Percentiles rank a stretch among this genome's conserved stretches.
These are phyloP conservation scores for Helarctos malayanus DNA, from an alignment of 2,797 vertebrate genomes.

Conservation along the genomic window DNA sequence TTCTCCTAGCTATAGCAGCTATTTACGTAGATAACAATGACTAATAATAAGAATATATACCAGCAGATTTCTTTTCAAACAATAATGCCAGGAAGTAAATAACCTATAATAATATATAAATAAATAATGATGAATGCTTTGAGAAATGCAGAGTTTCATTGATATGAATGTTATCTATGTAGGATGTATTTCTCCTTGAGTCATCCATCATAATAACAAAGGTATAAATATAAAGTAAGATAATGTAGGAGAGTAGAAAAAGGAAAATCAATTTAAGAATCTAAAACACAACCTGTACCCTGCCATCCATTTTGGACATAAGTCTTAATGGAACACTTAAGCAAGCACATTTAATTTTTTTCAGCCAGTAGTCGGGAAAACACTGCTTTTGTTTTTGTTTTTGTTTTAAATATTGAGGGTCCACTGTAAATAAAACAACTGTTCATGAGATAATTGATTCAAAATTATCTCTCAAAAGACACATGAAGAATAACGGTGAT, in stretches of 20 bases:
- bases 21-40: background rate
- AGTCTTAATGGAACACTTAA: background rate
- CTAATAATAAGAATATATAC: background rate
- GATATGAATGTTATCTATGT: background rate
- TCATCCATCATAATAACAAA: background rate
- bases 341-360: background rate
- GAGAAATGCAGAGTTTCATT: background rate
- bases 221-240: background rate
- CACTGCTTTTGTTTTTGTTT: background rate
- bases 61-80: background rate
- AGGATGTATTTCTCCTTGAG: background rate
- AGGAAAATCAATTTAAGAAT: constrained; percentile 17
- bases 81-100: background rate
- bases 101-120: background rate
- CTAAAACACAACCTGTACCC: background rate
- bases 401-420: background rate
- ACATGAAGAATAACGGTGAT: background rate
- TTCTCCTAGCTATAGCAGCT: background rate
- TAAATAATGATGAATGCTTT: background rate
- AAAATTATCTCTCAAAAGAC: background rate
- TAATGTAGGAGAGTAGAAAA: background rate
- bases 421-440: background rate
- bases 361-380: background rate
- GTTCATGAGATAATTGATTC: background rate
- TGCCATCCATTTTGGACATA: background rate